Evolutionary conservation across 2,797 vertebrate genomes (phyloP).

Genomic region (Sebastes matsubarae): DNA sequence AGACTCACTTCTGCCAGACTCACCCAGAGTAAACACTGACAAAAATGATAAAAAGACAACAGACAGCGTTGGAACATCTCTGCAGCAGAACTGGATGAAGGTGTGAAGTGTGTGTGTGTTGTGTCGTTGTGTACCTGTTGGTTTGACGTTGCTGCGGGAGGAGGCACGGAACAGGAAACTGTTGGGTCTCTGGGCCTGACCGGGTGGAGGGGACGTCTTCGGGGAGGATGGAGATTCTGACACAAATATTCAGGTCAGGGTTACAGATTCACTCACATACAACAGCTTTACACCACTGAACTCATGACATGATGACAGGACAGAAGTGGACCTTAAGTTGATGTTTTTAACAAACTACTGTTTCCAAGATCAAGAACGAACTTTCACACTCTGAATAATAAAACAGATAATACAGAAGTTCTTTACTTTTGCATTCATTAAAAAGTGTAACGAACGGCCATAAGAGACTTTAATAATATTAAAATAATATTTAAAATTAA

Average conservation of each 20-base stretch:
- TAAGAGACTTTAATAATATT: background rate
- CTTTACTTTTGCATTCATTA: background rate
- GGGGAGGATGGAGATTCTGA: slow-evolving; percentile 66
- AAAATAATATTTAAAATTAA: too few species aligned
- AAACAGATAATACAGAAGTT: background rate
- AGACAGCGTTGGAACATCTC: fast-evolving
- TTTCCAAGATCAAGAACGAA: background rate
- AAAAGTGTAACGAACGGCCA: background rate
- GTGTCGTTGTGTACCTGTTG: slow-evolving; percentile 65
- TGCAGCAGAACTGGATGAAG: too few species aligned
- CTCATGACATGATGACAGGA: background rate
- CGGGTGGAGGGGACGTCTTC: slow-evolving; percentile 69
- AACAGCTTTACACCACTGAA: too few species aligned
- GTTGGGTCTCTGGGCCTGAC: slow-evolving; percentile 84
- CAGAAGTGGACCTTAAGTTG: background rate
- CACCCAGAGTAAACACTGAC: slow-evolving; percentile 57
- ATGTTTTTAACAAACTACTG: background rate
- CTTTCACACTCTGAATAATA: background rate
- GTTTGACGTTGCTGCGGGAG: slow-evolving; percentile 79
- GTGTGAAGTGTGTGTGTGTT: background rate
- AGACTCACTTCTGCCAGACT: slow-evolving; percentile 80
- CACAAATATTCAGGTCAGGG: background rate
- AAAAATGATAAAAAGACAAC: background rate
- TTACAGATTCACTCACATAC: background rate
- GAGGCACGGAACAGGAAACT: slow-evolving; percentile 90